These are phyloP conservation scores for Limnephilus auricula DNA, from an alignment of 2,888 invertebrate genomes.

Conservation along the genomic window DNA sequence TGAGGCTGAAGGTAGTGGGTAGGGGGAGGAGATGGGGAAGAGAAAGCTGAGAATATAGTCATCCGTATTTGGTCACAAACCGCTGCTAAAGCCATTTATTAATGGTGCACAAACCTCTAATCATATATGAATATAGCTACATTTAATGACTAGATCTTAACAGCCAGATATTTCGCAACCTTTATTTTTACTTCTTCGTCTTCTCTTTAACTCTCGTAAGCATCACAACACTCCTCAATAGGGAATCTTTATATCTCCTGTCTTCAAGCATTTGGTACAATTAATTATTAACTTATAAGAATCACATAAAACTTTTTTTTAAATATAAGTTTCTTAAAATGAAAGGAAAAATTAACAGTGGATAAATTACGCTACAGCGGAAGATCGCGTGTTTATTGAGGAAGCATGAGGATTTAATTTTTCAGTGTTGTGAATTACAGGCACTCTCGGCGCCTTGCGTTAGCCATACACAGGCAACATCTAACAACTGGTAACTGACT, in stretches of 20 bases:
- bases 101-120: too few species aligned
- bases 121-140: too few species aligned
- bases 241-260: not conserved
- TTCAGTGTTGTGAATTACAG: not conserved
- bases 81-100: too few species aligned
- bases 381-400: not conserved
- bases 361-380: not conserved
- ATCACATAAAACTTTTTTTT: too few species aligned
- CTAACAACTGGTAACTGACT: conserved; percentile 4
- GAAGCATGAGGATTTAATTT: not conserved
- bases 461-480: not conserved
- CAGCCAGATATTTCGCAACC: not conserved
- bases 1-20: too few species aligned
- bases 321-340: too few species aligned
- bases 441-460: not conserved
- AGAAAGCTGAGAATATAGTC: too few species aligned
- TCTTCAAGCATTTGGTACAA: not conserved
- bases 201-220: not conserved
- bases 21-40: too few species aligned
- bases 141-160: too few species aligned
- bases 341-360: not conserved
- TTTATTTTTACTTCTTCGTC: not conserved
- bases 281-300: too few species aligned
- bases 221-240: not conserved
- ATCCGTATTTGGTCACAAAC: too few species aligned